Percentiles rank a stretch among this genome's conserved stretches.
phyloP scores from a whole-genome alignment of 2,888 invertebrate species.

The Acrobasis repandana region DNA sequence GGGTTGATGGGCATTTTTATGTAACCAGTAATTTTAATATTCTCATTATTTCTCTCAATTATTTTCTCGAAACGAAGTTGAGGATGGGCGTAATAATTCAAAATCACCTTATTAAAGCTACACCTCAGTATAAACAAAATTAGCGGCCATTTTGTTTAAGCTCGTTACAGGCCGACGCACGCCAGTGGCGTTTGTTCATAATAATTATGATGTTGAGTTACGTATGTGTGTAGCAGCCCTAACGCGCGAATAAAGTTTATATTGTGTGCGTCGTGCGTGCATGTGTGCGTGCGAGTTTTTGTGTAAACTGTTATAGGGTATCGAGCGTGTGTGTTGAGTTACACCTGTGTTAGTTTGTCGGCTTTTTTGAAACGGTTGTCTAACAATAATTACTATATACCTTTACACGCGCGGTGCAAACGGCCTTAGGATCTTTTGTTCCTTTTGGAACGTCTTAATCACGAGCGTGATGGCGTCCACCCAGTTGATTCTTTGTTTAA shows the following conservation, averaged over 20 bases:
- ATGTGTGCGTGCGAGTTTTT: slow-evolving; percentile 39
- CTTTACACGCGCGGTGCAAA: slow-evolving; percentile 66
- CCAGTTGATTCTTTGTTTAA: slow-evolving; percentile 42
- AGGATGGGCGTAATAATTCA: slow-evolving; percentile 44
- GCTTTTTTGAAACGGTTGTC: slow-evolving; percentile 71
- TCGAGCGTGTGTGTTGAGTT: slow-evolving; percentile 33
- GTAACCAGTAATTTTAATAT: slow-evolving; percentile 39
- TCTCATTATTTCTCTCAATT: slow-evolving; percentile 38
- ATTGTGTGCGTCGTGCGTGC: slow-evolving; percentile 39
- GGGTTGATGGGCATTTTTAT: slow-evolving; percentile 46
- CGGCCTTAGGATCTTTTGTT: slow-evolving; percentile 33
- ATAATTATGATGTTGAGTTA: slow-evolving; percentile 74
- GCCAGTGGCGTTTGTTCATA: slow-evolving; percentile 76
- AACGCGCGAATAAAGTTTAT: slow-evolving; percentile 56
- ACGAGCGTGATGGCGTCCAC: slow-evolving; percentile 42
- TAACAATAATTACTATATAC: slow-evolving; percentile 80
- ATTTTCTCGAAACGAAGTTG: slow-evolving; percentile 15
- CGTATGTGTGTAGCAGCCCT: slow-evolving; percentile 50
- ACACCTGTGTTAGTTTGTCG: slow-evolving; percentile 60
- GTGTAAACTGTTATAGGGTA: slow-evolving; percentile 24
- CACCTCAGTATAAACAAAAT: slow-evolving; percentile 69
- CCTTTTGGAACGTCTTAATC: slow-evolving; percentile 53
- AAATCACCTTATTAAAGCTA: slow-evolving; percentile 61
- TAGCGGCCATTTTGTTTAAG: slow-evolving; percentile 80
- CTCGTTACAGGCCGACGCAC: slow-evolving; percentile 80